Evolutionary conservation across 2,888 invertebrate genomes (phyloP), one percentile per base, ranked within the genome.

Genomic region (Polylopha cassiicola): DNA sequence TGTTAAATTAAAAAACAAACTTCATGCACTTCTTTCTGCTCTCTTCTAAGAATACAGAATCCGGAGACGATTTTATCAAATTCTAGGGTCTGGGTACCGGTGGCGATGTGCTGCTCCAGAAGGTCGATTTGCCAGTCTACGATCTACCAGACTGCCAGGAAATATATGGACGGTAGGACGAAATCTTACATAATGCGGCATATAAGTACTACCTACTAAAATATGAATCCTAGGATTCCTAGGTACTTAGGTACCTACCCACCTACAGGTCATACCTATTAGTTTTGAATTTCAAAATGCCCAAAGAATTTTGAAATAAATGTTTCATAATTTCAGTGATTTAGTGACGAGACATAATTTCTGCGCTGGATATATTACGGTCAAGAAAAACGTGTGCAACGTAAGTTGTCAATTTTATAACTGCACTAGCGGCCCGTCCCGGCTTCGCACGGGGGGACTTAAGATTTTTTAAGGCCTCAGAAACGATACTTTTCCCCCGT

Each of bases 341-440:
- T 51, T 84, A 20, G 81, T 84, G 1, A 71, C 81, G 1, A 63
- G 71, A 4, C 65, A 53, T 7, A 79, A 82, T 46, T 84, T 84
- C 55, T 84, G 84, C 46, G 84, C 84, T 2, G 84, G 84, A 9
- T 84, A 53, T 48, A 84, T 82, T 23, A 73, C 79, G 0, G 28
- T 66, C 24, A 50, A 57, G 15, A 84, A 80, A 48, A 84, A 82
- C 37, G 80, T 84, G 20, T 84, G 84, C 43, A 82, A 84, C 30
- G 84, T 82, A 58, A 75, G 81, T 61, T 8, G 2, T 29, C 7
- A 4, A 15, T 10, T 8, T 17, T 4, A 7, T 8, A 8, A 6
- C 9, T 17, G 3, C n/a, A 20, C 17, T 2, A n/a, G n/a, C 8
- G 16, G 3, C 9, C 4, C 5, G n/a, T n/a, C n/a, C n/a, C n/a